Conservation (phyloP, 2,113 vertebrate species). For the Notiomystis cincta region DNA sequence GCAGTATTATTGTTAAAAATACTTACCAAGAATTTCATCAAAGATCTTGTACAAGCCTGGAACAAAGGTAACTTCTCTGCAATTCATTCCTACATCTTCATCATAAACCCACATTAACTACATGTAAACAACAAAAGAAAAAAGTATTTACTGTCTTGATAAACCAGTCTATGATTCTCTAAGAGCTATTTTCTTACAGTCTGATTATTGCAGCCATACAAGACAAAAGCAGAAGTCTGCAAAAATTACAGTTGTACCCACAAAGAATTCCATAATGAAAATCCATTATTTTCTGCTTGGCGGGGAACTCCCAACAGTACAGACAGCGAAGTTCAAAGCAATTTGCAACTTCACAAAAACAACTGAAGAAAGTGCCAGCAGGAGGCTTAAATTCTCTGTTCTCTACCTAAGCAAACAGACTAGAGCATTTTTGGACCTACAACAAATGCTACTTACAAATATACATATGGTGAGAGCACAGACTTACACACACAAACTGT, state of each 20-base stretch:
- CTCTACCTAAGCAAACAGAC: background rate
- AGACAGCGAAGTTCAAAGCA: background rate
- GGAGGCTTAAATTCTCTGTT: background rate
- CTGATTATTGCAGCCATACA: background rate
- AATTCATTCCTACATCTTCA: conserved; percentile 95
- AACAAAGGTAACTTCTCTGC: conserved; percentile 94
- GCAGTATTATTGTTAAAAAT: background rate
- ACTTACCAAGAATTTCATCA: conserved; percentile 98
- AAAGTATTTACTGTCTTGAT: background rate
- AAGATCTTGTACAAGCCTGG: conserved; percentile 99
- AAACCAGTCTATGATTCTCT: background rate
- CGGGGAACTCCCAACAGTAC: background rate
- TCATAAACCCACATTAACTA: conserved; percentile 99
- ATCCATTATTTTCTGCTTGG: background rate
- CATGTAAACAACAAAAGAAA: conserved; percentile 36
- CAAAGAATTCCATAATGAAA: background rate
- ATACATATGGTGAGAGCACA: background rate
- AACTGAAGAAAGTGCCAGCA: background rate
- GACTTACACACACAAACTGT: background rate
- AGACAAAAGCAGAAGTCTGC: background rate
- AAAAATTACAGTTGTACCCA: background rate
- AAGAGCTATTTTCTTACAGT: background rate
- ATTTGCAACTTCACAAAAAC: background rate
- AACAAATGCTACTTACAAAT: background rate
- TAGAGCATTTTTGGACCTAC: background rate